These are phyloP conservation scores for Mesochorus sp. DNA, from an alignment of 2,888 invertebrate genomes.

Conservation along the genomic window DNA sequence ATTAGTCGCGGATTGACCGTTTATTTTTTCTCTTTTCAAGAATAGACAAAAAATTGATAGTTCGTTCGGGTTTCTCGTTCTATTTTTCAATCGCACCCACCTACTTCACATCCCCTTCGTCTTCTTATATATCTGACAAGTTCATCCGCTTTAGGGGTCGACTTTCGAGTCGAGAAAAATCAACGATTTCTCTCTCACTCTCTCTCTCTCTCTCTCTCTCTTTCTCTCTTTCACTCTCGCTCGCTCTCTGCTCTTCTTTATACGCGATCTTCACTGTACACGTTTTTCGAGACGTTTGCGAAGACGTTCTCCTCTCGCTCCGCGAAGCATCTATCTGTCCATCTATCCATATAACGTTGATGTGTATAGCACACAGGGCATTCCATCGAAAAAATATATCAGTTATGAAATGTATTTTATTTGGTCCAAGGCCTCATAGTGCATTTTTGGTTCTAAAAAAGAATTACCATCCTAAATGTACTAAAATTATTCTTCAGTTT, in stretches of 20 bases:
- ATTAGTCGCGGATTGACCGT: too few species aligned
- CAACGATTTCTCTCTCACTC: constrained; percentile 28
- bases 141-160: constrained; percentile 56
- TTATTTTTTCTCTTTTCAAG: not conserved
- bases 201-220: not conserved
- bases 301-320: constrained; percentile 32
- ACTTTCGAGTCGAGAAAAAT: constrained; percentile 52
- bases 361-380: not conserved
- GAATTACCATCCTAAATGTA: too few species aligned
- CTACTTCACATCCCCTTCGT: constrained; percentile 22
- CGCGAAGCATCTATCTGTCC: constrained; percentile 35
- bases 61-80: not conserved
- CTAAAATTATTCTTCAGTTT: too few species aligned
- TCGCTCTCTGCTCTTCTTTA: not conserved
- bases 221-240: not conserved
- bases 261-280: too few species aligned
- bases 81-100: constrained; percentile 46
- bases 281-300: constrained; percentile 8
- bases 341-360: constrained; percentile 19
- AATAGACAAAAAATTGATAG: not conserved
- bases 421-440: too few species aligned
- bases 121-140: constrained; percentile 48
- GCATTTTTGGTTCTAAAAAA: too few species aligned
- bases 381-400: constrained; percentile 6
- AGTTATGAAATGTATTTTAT: not conserved